phyloP scores from a whole-genome alignment of 1,140 invertebrate species.

The Subanguina moxae region DNA sequence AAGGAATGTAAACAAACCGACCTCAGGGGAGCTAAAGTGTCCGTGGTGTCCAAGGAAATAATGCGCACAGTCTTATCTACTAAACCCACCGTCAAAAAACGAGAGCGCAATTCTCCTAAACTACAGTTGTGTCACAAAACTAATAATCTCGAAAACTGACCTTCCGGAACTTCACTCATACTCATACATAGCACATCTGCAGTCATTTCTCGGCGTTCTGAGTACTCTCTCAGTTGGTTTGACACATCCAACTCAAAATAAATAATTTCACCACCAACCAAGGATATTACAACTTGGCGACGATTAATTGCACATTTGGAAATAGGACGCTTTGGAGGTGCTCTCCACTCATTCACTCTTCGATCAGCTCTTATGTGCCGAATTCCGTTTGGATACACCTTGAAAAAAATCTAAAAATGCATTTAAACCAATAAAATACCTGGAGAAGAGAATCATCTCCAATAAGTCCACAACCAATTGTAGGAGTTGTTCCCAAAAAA shows the following conservation, averaged over 20 bases:
- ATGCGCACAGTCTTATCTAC: conserved; percentile 94
- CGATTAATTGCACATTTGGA: conserved; percentile 97
- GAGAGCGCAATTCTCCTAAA: conserved; percentile 82
- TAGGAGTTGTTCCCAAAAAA: conserved; percentile 95
- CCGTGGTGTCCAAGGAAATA: conserved; percentile 83
- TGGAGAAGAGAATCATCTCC: conserved; percentile 96
- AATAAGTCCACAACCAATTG: conserved; percentile 88
- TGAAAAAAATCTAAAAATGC: conserved; percentile 21
- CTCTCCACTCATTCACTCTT: conserved; percentile 97
- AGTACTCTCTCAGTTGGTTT: conserved; percentile 95
- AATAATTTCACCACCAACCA: conserved; percentile 92
- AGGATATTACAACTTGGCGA: conserved; percentile 92
- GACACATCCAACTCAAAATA: conserved; percentile 99
- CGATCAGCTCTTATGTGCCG: conserved; percentile 94
- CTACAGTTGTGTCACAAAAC: neutral
- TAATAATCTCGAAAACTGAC: neutral
- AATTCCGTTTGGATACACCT: conserved; percentile 96
- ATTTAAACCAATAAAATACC: conserved; percentile 62
- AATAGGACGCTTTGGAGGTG: conserved; percentile 91
- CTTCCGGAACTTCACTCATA: conserved; percentile 80
- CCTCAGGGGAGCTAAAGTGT: conserved; percentile 56
- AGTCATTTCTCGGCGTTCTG: conserved; percentile 90
- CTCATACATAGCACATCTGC: conserved; percentile 98
- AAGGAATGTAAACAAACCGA: neutral
- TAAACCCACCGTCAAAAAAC: conserved; percentile 93